Conservation (phyloP, 2,113 vertebrate genomes). For the Pterocles orientalis region DNA sequence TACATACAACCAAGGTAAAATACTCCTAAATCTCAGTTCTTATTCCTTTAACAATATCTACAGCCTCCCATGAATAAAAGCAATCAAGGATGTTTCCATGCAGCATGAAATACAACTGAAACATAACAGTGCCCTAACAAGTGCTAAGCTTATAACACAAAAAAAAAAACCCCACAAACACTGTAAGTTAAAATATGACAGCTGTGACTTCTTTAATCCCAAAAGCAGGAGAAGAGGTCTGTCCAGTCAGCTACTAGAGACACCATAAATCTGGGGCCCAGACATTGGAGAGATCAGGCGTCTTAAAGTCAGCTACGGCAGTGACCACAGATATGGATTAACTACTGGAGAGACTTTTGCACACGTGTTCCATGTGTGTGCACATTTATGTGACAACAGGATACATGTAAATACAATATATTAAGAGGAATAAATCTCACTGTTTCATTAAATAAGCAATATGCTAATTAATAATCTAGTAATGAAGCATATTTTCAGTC, state of each 20-base stretch:
- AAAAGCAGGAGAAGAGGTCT: neutral
- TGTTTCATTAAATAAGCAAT: neutral
- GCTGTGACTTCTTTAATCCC: neutral
- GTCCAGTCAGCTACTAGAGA: neutral
- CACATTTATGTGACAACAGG: neutral
- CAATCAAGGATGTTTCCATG: neutral
- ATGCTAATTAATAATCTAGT: neutral
- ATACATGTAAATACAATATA: too few relatives aligned
- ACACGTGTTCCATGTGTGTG: neutral
- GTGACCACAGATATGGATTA: neutral
- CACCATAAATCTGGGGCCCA: rapidly evolving
- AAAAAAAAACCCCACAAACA: neutral
- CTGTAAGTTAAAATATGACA: neutral
- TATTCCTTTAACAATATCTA: neutral
- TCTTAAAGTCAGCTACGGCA: neutral
- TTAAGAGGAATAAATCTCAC: neutral
- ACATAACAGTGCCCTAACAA: neutral
- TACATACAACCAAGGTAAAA: neutral
- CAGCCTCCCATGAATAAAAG: neutral
- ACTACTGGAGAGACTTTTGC: neutral
- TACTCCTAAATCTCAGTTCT: neutral
- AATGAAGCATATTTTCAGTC: neutral
- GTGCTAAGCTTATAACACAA: neutral
- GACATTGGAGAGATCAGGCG: neutral
- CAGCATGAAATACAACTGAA: neutral